phyloP scores from a whole-genome alignment of 2,113 vertebrate genomes.

The Cephalopterus ornatus region DNA sequence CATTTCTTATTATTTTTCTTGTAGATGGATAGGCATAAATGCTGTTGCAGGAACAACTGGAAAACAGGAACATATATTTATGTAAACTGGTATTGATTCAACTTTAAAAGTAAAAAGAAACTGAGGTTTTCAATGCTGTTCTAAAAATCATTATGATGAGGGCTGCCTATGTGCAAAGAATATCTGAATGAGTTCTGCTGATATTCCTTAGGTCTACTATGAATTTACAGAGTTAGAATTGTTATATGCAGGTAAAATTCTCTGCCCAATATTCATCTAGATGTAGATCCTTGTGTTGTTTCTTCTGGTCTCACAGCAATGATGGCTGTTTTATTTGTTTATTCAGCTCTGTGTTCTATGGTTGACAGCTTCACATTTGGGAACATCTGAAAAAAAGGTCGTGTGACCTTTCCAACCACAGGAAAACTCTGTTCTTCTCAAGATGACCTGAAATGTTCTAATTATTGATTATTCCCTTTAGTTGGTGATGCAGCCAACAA shows the following conservation, averaged over 20 bases:
- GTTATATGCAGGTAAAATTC: not conserved
- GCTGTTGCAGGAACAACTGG: constrained; percentile 55
- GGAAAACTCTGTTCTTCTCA: constrained; percentile 78
- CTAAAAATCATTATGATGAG: constrained; percentile 64
- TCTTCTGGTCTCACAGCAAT: not conserved
- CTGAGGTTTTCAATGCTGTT: constrained; percentile 42
- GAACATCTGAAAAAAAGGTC: constrained; percentile 66
- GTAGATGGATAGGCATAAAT: constrained; percentile 26
- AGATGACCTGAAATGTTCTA: constrained; percentile 90
- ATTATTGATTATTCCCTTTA: constrained; percentile 89
- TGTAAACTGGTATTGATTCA: constrained; percentile 75
- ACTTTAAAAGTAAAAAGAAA: constrained; percentile 20
- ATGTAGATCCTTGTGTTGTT: not conserved
- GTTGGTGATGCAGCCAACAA: constrained; percentile 80
- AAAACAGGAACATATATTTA: constrained; percentile 74
- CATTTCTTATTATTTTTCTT: constrained; percentile 36
- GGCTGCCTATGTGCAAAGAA: constrained; percentile 19
- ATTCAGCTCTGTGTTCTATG: not conserved
- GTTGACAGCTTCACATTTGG: constrained; percentile 58
- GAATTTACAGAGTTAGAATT: not conserved
- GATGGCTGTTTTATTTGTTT: constrained; percentile 10
- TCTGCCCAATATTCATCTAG: not conserved
- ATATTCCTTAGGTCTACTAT: not conserved
- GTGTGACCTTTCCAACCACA: constrained; percentile 69
- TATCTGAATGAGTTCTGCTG: not conserved